Percentiles rank a stretch among this genome's conserved stretches.
phyloP scores from a whole-genome alignment of 2,113 vertebrate species.

The Macquaria australasica region DNA sequence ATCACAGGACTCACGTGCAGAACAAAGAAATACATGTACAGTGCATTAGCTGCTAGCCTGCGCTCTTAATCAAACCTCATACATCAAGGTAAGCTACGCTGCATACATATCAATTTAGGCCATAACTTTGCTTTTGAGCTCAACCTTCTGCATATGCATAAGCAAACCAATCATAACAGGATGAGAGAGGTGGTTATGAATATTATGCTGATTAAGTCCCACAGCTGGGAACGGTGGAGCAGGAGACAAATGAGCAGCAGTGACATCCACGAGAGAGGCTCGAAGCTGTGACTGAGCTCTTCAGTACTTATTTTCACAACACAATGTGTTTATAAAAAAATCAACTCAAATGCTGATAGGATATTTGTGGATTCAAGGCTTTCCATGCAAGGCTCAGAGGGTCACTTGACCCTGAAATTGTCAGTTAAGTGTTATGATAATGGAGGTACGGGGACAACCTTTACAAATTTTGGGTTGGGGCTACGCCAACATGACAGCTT shows the following conservation, averaged over 20 bases:
- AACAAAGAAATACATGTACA: constrained; percentile 23
- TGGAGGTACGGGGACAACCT: background rate
- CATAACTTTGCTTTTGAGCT: constrained; percentile 29
- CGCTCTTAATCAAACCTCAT: background rate
- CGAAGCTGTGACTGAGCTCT: constrained; percentile 3
- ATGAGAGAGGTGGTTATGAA: constrained; percentile 37
- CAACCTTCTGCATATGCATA: constrained; percentile 57
- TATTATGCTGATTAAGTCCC: constrained; percentile 56
- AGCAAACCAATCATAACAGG: constrained; percentile 33
- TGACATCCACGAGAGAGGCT: constrained; percentile 31
- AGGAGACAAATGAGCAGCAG: constrained; percentile 23
- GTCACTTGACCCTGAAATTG: background rate
- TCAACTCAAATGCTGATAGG: background rate
- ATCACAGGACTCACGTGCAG: background rate
- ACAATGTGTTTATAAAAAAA: background rate
- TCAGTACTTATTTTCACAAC: background rate
- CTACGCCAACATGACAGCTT: background rate
- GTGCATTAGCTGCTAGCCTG: background rate
- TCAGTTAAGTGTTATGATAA: background rate
- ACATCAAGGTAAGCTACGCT: constrained; percentile 7
- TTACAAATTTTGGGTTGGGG: background rate
- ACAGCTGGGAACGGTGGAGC: constrained; percentile 44
- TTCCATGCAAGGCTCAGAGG: background rate
- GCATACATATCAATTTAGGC: constrained; percentile 18
- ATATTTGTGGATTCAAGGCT: background rate